Base-by-base conservation (phyloP, 2,888 invertebrate genomes). In the Boloria selene region DNA sequence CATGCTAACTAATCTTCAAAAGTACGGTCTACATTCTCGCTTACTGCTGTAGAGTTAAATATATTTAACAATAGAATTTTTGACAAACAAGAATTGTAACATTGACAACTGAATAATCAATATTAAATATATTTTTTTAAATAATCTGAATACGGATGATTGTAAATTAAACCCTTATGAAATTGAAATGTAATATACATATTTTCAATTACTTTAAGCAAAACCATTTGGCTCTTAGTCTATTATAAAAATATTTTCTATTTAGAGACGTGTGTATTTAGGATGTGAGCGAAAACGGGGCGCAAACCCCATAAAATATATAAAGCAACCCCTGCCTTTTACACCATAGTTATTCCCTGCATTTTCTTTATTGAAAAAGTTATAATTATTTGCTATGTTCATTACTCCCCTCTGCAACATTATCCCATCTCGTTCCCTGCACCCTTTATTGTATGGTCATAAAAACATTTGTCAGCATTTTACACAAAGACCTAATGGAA, bases 391-490 rank as follows among this genome's bases (percentile, higher is more conserved):
- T 56, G 45, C 10, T 22, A 3, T 45, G 44, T 22, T 7, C 10
- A 6, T 56, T 6, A 26, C 16, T 26, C n/a, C 22, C 56, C 45
- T 22, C 22, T 16, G 44, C n/a, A 45, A 45, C 44, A 16, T 44
- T 18, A 42, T 14, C 17, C 55, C 18, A 7, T 56, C 22, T n/a
- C 56, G 45, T 45, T n/a, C n/a, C 56, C 22, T n/a, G n/a, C 4
- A 16, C 45, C 16, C 56, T 26, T 26, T 45, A n/a, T 16, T n/a
- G 22, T 22, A 10, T 18, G 26, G n/a, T 56, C 56, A 56, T 45
- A 45, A 26, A 45, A 45, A 22, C n/a, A 56, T 56, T 45, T 56
- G 56, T 45, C 56, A 56, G 22, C 45, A 22, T 56, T 56, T 22
- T 44, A 56, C 44, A 13, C 45, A 56, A 26, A 13, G 31, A n/a